Conservation (phyloP, 2,888 invertebrate genomes). For the Craniophora ligustri region DNA sequence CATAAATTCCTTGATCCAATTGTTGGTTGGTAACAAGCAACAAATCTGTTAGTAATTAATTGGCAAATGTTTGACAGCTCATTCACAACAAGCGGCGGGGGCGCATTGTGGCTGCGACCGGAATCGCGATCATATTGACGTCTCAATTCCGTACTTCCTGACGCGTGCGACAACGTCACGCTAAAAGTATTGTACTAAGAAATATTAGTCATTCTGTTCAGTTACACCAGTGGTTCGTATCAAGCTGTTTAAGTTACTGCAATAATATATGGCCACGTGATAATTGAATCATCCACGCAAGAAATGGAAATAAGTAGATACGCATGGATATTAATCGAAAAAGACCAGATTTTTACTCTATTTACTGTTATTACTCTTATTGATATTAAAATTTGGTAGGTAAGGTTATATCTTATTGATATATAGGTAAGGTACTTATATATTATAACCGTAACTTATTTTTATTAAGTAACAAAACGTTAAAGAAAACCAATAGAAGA, state of each 20-base stretch:
- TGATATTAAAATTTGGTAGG: no score
- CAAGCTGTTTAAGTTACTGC: conserved; percentile 15
- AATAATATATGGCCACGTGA: neutral
- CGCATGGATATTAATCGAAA: no score
- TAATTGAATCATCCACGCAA: neutral
- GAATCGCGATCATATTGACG: conserved; percentile 77
- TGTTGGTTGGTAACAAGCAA: conserved; percentile 63
- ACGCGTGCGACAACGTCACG: conserved; percentile 44
- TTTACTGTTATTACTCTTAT: no score
- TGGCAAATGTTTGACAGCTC: conserved; percentile 75
- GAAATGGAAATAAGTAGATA: neutral
- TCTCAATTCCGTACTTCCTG: conserved; percentile 80
- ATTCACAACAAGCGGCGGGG: conserved; percentile 86
- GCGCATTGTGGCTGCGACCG: conserved; percentile 69
- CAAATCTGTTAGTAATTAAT: conserved; percentile 76
- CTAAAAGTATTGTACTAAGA: conserved; percentile 33
- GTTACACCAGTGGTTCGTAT: conserved; percentile 17
- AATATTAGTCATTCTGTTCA: conserved; percentile 37
- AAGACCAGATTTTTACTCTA: neutral
- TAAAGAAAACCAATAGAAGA: conserved; percentile 47
- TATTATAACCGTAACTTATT: neutral
- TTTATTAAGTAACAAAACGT: neutral
- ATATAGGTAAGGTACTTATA: no score
- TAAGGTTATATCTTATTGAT: no score
- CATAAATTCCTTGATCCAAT: conserved; percentile 59